These are phyloP conservation scores for Fukomys damarensis DNA, from an alignment of 2,113 vertebrate genomes.

Conservation along the genomic window DNA sequence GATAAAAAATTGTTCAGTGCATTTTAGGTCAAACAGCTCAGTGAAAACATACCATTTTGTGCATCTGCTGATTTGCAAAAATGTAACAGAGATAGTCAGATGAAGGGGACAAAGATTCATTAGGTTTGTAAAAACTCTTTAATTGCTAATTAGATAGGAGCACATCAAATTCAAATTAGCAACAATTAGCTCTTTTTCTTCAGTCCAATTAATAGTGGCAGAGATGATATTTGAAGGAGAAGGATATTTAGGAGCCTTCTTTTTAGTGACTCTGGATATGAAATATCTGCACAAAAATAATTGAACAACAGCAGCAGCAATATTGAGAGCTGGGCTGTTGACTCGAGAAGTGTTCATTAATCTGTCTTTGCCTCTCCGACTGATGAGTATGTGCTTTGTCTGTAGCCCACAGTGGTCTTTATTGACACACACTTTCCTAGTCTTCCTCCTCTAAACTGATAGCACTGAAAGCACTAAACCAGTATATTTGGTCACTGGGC, in stretches of 20 bases:
- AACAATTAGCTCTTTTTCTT: constrained; percentile 73
- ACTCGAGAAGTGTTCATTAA: neutral
- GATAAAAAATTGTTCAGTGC: neutral
- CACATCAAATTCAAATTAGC: constrained; percentile 75
- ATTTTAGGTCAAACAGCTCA: constrained; percentile 73
- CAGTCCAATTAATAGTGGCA: constrained; percentile 64
- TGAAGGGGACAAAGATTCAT: constrained; percentile 47
- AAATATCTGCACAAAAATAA: neutral
- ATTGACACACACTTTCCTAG: neutral
- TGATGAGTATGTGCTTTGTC: neutral
- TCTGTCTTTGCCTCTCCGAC: neutral
- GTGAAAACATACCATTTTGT: constrained; percentile 66
- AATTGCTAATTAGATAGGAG: constrained; percentile 80
- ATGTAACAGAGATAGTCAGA: constrained; percentile 55
- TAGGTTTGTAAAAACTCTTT: constrained; percentile 61
- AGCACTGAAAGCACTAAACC: neutral
- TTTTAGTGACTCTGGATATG: neutral
- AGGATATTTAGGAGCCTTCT: constrained; percentile 31
- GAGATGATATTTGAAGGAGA: neutral
- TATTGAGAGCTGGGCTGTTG: accelerated
- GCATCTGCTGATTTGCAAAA: constrained; percentile 72
- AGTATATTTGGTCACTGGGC: neutral
- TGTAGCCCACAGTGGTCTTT: neutral
- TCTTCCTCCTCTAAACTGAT: neutral
- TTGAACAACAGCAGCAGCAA: neutral